A percentile compares a stretch with the other conserved stretches of the same genome.
Evolutionary conservation across 2,888 invertebrate species (phyloP).

Genomic region (Theodoxus fluviatilis): DNA sequence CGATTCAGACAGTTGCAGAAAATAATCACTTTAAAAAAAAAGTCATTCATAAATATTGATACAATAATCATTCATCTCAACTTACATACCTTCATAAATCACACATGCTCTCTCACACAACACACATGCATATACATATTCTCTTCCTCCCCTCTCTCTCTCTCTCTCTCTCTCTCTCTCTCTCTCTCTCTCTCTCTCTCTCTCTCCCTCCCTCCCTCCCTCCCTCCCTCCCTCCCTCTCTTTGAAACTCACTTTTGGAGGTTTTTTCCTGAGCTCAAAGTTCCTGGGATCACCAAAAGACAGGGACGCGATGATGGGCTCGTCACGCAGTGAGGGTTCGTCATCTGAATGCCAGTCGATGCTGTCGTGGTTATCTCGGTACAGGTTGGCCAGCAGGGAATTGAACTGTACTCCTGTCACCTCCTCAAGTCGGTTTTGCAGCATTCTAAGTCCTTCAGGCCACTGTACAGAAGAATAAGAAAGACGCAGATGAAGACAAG

Average conservation of each 20-base stretch:
- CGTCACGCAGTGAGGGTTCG: constrained; percentile 62
- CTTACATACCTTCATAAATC: too few species aligned
- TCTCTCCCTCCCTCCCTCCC: too few species aligned
- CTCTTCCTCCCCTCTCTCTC: too few species aligned
- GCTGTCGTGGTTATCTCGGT: constrained; percentile 67
- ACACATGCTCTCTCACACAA: not conserved
- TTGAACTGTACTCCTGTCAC: constrained; percentile 66
- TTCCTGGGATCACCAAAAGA: constrained; percentile 64
- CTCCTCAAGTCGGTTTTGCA: constrained; percentile 58
- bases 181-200: too few species aligned
- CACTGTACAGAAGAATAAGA: constrained; percentile 46
- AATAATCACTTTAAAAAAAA: not conserved
- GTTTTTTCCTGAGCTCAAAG: constrained; percentile 66
- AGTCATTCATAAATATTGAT: too few species aligned
- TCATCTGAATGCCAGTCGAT: constrained; percentile 68
- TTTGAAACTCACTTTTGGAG: constrained; percentile 51
- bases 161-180: too few species aligned
- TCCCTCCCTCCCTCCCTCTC: too few species aligned
- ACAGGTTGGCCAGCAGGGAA: constrained; percentile 67
- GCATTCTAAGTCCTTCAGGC: constrained; percentile 47
- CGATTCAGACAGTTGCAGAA: not conserved
- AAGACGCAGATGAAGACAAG: not conserved
- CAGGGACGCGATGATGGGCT: constrained; percentile 65
- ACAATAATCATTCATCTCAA: too few species aligned
- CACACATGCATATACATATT: not conserved